Base-by-base conservation (phyloP, 1,140 invertebrate genomes). In the Acyrthosiphon pisum region DNA sequence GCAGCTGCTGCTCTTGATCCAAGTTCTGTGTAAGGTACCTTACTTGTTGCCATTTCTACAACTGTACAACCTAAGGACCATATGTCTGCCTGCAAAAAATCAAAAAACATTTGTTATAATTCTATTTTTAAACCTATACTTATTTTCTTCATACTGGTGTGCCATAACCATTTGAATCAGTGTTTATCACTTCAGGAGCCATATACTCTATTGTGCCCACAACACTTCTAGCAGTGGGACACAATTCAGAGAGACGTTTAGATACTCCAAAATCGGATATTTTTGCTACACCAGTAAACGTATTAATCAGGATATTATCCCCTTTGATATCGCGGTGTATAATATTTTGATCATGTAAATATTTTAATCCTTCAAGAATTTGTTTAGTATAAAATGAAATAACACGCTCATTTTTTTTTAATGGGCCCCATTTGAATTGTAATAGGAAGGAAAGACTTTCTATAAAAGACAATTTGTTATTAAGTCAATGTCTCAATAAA, bases 241-340 rank as follows among this genome's bases (percentile, higher is more conserved):
- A 98, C 35, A 99, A 95, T 48, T 98, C 99, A 84, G 98, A 98
- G 94, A 99, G 96, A 56, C 99, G 96, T 95, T 99, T 99, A 1
- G 98, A 99, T 76, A 99, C 99, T 53, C 99, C 99, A 96, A 99
- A 99, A 95, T 99, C 99, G 1, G 99, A 99, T 95, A 99, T 99
- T 96, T 99, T 99, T 0, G 99, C 98, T 9, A 99, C 97, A 14
- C 99, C 99, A 95, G 98, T 99, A 95, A 99, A 99, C 0, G 97
- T 99, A 95, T 99, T 99, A 6, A 99, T 99, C 84, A 99, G 96
- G 8, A 99, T 99, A 96, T 99, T 99, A 95, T 99, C 99, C 94
- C 98, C 94, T 94, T 94, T 94, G 30, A 94, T 95, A 94, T 94
- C 94, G 68, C 94, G 96, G 95, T 99, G 99, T 1, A 99, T 99